A percentile compares a stretch with the other conserved stretches of the same genome.
These are phyloP conservation scores for Panagrolaimus sp. DNA, from an alignment of 1,140 invertebrate species.

Conservation along the genomic window DNA sequence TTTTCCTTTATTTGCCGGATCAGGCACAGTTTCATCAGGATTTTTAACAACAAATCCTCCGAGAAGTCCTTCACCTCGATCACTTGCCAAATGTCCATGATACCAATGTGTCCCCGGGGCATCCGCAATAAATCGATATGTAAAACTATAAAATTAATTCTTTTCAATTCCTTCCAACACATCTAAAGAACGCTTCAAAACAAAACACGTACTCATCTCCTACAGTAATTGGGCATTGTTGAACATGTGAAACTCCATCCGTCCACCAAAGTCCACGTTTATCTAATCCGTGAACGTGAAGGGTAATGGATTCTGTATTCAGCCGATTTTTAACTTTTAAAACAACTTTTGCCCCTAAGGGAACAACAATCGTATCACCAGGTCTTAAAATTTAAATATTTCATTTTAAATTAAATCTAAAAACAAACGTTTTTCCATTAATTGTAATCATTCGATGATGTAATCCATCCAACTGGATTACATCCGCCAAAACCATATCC, in stretches of 20 bases:
- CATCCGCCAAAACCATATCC: constrained; percentile 25
- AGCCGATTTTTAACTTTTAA: constrained; percentile 47
- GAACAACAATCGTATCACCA: constrained; percentile 49
- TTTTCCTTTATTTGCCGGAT: constrained; percentile 15
- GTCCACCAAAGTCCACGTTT: constrained; percentile 51
- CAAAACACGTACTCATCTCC: constrained; percentile 31
- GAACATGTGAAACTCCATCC: constrained; percentile 44
- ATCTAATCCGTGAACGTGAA: constrained; percentile 57
- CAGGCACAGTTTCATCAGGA: constrained; percentile 30
- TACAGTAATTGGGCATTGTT: constrained; percentile 44
- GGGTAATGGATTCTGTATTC: constrained; percentile 46
- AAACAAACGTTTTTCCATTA: constrained; percentile 46
- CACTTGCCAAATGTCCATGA: constrained; percentile 51
- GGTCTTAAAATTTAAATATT: constrained; percentile 39
- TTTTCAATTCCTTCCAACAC: too few relatives aligned
- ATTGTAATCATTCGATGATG: constrained; percentile 47
- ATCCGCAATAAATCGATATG: constrained; percentile 57
- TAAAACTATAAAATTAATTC: constrained; percentile 30
- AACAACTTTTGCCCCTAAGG: constrained; percentile 49
- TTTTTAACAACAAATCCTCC: constrained; percentile 54
- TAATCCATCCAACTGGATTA: constrained; percentile 34
- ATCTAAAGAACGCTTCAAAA: too few relatives aligned
- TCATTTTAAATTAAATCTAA: too few relatives aligned
- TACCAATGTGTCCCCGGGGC: constrained; percentile 58
- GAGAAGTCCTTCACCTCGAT: constrained; percentile 51